phyloP scores from a whole-genome alignment of 1,140 invertebrate genomes.

The Zaprionus capensis region DNA sequence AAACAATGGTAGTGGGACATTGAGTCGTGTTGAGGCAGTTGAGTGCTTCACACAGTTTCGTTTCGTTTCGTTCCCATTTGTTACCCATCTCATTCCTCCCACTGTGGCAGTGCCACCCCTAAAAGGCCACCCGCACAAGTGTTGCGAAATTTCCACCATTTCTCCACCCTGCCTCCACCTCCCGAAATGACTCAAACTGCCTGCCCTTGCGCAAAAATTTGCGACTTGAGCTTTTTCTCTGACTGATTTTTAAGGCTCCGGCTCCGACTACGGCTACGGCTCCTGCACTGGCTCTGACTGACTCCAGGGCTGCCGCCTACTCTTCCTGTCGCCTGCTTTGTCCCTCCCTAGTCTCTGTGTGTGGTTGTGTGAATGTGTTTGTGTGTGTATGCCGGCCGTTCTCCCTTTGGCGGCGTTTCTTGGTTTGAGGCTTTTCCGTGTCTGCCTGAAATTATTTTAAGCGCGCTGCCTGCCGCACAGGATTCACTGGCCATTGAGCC shows the following conservation, averaged over 20 bases:
- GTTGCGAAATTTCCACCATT: slow-evolving; percentile 73
- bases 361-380: slow-evolving; percentile 11
- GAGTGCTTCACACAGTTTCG: slow-evolving; percentile 26
- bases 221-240: slow-evolving; percentile 75
- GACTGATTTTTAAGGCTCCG: neutral
- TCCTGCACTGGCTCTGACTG: neutral
- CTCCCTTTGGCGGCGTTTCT: slow-evolving; percentile 35
- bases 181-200: slow-evolving; percentile 62
- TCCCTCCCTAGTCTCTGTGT: neutral
- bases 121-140: slow-evolving; percentile 62
- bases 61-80: slow-evolving; percentile 36
- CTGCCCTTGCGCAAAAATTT: slow-evolving; percentile 81
- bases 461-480: slow-evolving; percentile 52
- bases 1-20: slow-evolving; percentile 33
- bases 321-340: too few species aligned
- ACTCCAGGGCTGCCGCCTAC: too few species aligned
- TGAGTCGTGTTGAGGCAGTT: slow-evolving; percentile 3
- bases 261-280: neutral
- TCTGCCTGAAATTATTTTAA: slow-evolving; percentile 76
- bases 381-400: slow-evolving; percentile 76
- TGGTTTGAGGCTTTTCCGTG: slow-evolving; percentile 75
- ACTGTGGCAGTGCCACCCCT: slow-evolving; percentile 62
- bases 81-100: slow-evolving; percentile 22
- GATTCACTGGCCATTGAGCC: slow-evolving; percentile 13
- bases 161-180: slow-evolving; percentile 46